These are phyloP conservation scores for Bubo blakistoni DNA, from an alignment of 2,113 vertebrate genomes.

Conservation along the genomic window DNA sequence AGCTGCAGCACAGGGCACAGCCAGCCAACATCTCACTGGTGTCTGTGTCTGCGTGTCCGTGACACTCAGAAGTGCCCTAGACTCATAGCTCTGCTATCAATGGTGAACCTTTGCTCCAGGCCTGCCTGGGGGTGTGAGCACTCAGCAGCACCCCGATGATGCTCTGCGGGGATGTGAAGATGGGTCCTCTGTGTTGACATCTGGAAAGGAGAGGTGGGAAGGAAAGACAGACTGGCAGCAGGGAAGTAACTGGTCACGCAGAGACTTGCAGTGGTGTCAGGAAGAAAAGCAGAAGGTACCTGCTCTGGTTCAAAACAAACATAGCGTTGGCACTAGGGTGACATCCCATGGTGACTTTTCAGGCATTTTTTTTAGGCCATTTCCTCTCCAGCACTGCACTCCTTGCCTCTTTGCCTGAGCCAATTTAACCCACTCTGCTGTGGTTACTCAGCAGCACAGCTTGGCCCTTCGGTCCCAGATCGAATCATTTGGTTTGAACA, in stretches of 20 bases:
- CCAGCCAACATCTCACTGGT: not conserved
- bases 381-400: not conserved
- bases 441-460: not conserved
- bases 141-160: not conserved
- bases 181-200: not conserved
- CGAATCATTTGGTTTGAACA: not conserved
- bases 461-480: not conserved
- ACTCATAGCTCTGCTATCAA: accelerated
- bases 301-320: slow-evolving; percentile 10
- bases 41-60: not conserved
- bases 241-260: not conserved
- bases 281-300: not conserved
- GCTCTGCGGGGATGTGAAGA: not conserved
- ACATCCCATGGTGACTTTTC: not conserved
- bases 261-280: not conserved
- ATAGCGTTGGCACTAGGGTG: not conserved
- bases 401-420: not conserved
- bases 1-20: not conserved
- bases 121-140: not conserved
- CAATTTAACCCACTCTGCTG: not conserved
- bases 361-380: not conserved
- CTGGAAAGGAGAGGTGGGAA: not conserved
- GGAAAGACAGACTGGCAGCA: not conserved
- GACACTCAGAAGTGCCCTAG: not conserved
- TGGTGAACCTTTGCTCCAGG: not conserved